Evolutionary conservation across 2,113 vertebrate species (phyloP).

Genomic region (Lanius ludovicianus): DNA sequence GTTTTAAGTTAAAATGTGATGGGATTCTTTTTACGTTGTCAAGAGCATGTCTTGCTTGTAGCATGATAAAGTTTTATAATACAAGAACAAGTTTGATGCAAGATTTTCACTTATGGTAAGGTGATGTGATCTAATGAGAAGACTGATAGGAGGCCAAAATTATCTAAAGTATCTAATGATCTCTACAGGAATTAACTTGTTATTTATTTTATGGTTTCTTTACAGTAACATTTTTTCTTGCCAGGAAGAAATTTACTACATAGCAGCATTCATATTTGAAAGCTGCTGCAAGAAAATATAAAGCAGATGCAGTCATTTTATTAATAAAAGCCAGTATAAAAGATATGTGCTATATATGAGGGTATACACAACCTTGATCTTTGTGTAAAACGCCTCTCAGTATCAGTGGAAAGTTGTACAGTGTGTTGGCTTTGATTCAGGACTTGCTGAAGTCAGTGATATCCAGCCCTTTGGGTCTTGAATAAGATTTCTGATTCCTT

Average conservation of each 20-base stretch:
- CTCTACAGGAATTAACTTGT: neutral
- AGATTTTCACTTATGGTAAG: neutral
- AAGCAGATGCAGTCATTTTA: constrained; percentile 6
- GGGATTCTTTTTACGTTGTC: neutral
- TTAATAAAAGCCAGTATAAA: neutral
- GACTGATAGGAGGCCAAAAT: neutral
- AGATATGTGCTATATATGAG: neutral
- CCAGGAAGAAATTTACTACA: neutral
- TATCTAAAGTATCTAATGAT: neutral
- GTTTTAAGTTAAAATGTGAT: neutral
- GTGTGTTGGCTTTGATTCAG: neutral
- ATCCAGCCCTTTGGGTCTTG: neutral
- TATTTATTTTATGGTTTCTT: neutral
- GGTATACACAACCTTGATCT: neutral
- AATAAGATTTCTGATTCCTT: neutral
- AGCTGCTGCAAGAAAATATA: neutral
- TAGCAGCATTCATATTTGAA: neutral
- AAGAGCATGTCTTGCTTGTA: neutral
- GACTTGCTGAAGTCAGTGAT: neutral
- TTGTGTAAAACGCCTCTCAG: neutral
- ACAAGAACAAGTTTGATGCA: neutral
- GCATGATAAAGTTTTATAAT: neutral
- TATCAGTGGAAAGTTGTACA: neutral
- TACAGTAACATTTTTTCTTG: neutral
- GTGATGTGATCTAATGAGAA: neutral